These are phyloP conservation scores for Nothoprocta perdicaria DNA, from an alignment of 2,113 vertebrate species.

Conservation along the genomic window DNA sequence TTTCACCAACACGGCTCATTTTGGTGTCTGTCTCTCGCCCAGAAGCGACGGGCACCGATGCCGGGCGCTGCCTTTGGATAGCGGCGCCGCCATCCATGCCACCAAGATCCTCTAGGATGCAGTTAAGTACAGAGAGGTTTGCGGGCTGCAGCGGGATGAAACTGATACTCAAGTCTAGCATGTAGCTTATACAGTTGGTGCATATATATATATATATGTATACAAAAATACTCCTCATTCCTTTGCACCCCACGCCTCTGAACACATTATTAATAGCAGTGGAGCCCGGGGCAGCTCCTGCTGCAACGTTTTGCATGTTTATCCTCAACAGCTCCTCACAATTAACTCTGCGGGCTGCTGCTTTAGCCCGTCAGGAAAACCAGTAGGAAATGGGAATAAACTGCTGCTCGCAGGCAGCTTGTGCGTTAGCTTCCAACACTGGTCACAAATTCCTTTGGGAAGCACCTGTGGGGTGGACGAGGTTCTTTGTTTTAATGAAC, in stretches of 20 bases:
- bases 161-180: constrained; percentile 37
- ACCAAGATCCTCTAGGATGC: neutral
- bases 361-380: constrained; percentile 44
- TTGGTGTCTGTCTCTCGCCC: neutral
- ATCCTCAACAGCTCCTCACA: constrained; percentile 34
- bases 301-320: constrained; percentile 41
- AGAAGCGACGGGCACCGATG: neutral
- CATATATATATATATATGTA: neutral
- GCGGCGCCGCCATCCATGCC: neutral
- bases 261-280: constrained; percentile 22
- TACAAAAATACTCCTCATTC: neutral
- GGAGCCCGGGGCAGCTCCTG: neutral
- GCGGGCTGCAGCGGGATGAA: constrained; percentile 43
- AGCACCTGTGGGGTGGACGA: neutral
- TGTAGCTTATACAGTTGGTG: constrained; percentile 9
- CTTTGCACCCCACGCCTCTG: constrained; percentile 24
- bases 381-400: constrained; percentile 8
- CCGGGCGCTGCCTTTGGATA: constrained; percentile 26
- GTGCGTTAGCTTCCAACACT: neutral
- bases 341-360: constrained; percentile 22
- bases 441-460: neutral
- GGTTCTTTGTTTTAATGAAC: neutral
- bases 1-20: neutral
- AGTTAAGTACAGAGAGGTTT: constrained; percentile 36
- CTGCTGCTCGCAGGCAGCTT: constrained; percentile 10